These are phyloP conservation scores for Archegozetes longisetosus DNA, from an alignment of 1,140 invertebrate genomes.

Conservation along the genomic window DNA sequence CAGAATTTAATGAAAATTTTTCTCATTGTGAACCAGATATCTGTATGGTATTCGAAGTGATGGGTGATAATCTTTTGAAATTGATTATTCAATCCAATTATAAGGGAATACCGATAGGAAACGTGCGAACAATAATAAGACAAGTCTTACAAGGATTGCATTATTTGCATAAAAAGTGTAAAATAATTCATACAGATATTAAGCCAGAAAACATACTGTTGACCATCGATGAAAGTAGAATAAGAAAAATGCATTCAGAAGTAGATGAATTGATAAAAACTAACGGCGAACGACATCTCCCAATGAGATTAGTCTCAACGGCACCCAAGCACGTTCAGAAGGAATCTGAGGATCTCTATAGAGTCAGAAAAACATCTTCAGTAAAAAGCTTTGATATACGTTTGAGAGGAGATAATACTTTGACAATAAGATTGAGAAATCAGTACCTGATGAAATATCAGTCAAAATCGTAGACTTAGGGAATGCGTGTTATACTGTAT, in stretches of 20 bases:
- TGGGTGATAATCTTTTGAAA: conserved; percentile 93
- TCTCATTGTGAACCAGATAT: not conserved
- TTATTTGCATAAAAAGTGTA: conserved; percentile 91
- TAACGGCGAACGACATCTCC: conserved; percentile 70
- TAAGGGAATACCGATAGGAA: conserved; percentile 80
- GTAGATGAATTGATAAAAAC: conserved; percentile 73
- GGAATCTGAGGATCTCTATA: not conserved
- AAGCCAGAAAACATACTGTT: conserved; percentile 98
- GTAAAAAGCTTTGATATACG: not conserved
- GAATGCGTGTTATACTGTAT: conserved; percentile 98
- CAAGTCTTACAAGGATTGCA: conserved; percentile 89
- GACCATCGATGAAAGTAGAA: conserved; percentile 70
- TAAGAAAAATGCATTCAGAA: conserved; percentile 73
- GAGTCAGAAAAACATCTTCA: not conserved
- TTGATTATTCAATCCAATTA: conserved; percentile 96
- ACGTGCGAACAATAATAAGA: conserved; percentile 84
- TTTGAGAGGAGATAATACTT: not conserved
- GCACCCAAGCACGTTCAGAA: conserved; percentile 15
- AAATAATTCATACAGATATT: conserved; percentile 98
- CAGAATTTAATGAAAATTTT: conserved; percentile 23
- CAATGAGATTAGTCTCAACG: conserved; percentile 46
- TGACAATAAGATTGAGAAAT: not conserved
- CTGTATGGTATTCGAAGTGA: conserved; percentile 97
- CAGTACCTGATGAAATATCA: conserved; percentile 50
- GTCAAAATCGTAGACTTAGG: conserved; percentile 95